phyloP scores from a whole-genome alignment of 1,140 invertebrate genomes.

The Drosophila hydei region DNA sequence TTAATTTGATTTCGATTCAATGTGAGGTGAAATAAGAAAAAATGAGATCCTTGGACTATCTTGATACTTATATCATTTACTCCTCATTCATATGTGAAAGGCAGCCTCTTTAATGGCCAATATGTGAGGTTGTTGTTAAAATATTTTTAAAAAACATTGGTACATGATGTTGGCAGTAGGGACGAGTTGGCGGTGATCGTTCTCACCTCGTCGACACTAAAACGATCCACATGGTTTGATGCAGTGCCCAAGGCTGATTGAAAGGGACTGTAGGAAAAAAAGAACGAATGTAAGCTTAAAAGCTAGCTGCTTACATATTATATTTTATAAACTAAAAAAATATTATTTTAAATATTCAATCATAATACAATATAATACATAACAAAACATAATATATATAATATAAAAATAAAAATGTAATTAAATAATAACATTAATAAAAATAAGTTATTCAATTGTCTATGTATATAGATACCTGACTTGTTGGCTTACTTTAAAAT shows the following conservation, averaged over 20 bases:
- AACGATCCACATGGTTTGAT: constrained; percentile 41
- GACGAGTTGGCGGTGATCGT: constrained; percentile 73
- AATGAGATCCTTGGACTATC: constrained; percentile 49
- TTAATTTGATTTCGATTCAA: constrained; percentile 81
- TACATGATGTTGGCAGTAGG: constrained; percentile 61
- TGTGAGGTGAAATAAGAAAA: constrained; percentile 53
- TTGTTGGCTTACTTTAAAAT: no score
- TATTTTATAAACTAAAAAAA: background rate
- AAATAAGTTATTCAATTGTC: no score
- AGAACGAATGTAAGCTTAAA: no score
- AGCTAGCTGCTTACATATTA: no score
- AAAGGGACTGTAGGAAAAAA: background rate
- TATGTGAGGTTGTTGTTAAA: constrained; percentile 42
- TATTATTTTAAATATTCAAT: background rate
- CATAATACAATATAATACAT: background rate
- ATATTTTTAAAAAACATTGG: constrained; percentile 27
- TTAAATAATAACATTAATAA: no score
- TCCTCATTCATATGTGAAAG: background rate
- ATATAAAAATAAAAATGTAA: no score
- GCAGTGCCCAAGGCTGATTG: background rate
- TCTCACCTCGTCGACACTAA: constrained; percentile 74
- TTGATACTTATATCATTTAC: constrained; percentile 59
- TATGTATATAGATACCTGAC: no score
- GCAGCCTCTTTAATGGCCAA: background rate
- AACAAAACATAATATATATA: no score